These are phyloP conservation scores for Otocyon megalotis DNA, from an alignment of 2,113 vertebrate genomes.

Conservation along the genomic window DNA sequence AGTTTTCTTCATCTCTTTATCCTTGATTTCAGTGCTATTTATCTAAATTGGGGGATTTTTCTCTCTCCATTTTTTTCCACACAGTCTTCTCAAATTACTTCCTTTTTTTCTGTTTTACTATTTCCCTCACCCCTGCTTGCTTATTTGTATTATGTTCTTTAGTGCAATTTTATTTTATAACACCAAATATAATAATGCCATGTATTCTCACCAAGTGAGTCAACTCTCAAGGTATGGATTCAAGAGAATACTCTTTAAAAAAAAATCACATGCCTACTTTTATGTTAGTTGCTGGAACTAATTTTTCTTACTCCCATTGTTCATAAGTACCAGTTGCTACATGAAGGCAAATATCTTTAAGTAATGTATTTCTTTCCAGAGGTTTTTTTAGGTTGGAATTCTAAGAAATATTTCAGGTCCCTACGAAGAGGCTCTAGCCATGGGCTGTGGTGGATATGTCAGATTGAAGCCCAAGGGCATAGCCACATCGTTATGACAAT, in stretches of 20 bases:
- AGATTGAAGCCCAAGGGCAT: constrained; percentile 31
- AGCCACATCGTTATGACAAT: constrained; percentile 67
- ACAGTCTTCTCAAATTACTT: constrained; percentile 28
- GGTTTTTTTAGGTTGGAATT: neutral
- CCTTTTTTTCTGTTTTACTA: constrained; percentile 3
- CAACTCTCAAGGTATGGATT: constrained; percentile 12
- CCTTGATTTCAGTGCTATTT: constrained; percentile 1
- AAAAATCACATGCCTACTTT: neutral
- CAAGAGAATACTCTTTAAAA: neutral
- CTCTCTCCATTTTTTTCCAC: neutral
- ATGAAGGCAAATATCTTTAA: neutral
- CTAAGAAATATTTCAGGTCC: constrained; percentile 40
- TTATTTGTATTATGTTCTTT: constrained; percentile 31
- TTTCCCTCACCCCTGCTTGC: neutral
- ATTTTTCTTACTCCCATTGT: constrained; percentile 3
- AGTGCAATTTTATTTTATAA: constrained; percentile 47
- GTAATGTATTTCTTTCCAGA: constrained; percentile 18
- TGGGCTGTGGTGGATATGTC: neutral
- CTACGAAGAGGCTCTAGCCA: neutral
- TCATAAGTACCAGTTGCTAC: neutral
- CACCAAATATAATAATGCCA: neutral
- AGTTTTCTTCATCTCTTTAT: constrained; percentile 26
- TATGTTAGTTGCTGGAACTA: neutral
- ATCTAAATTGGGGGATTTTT: neutral
- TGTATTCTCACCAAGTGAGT: neutral